Base-by-base conservation (phyloP, 2,797 vertebrate genomes). In the Trachops cirrhosus region DNA sequence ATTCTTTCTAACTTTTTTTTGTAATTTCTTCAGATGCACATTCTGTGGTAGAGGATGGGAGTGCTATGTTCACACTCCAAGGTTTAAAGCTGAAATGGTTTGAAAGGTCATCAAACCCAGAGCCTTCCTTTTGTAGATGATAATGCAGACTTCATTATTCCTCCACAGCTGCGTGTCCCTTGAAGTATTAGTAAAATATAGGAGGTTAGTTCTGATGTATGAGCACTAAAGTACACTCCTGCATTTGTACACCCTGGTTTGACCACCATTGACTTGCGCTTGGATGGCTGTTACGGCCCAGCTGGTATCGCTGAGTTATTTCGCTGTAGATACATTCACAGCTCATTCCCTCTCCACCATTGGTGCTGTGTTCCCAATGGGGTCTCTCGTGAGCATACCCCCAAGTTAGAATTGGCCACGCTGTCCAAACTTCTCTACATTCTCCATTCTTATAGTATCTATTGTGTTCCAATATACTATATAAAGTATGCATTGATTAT, bases 81-180 rank as follows among this genome's bases (percentile, higher is more conserved):
- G 93, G 68, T 92, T 71, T 80, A 92, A 94, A 96, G 57, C 80
- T 89, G 44, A 91, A 96, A 94, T 75, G 82, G 37, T 92, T 97
- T 95, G 85, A 92, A 97, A 97, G 92, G 85, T 97, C 79, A 75
- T 95, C 95, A 96, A 95, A 93, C 70, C 68, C 82, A 97, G 86
- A 14, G 68, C 73, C 85, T 95, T 91, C 94, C 88, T 95, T 97
- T 95, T 95, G 92, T 93, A 94, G 87, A 67, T 94, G 73, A 78
- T 92, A 96, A 97, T 93, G 74, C 82, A 91, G 70, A 92, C 85
- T 94, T 96, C 73, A 88, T 96, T 91, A 75, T 86, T 68, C 62
- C 34, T 86, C 59, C 59, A 37, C 82, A 75, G 37, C 68, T 71
- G 32, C 89, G 4, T 54, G 89, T 83, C 80, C 59, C 87, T 93